Conservation (phyloP, 2,113 vertebrate species). For the Typhlomys cinereus region DNA sequence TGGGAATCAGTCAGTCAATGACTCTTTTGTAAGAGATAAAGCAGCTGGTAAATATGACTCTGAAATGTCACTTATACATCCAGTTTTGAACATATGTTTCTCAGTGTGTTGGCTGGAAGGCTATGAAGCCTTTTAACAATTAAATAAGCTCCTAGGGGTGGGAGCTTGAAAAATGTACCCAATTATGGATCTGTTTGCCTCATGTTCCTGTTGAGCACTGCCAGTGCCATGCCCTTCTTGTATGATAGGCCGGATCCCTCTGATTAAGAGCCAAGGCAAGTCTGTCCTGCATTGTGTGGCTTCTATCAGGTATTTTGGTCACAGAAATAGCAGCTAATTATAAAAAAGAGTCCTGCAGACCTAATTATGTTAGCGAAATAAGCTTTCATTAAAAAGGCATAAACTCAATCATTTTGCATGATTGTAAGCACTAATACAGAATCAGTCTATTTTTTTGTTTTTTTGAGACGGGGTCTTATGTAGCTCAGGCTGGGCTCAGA, state of each 20-base stretch:
- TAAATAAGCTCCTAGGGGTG: background rate
- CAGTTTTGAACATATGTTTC: no score
- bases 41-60: background rate
- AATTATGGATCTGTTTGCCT: background rate
- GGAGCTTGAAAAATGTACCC: background rate
- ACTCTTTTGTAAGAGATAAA: no score
- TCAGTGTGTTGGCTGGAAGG: no score
- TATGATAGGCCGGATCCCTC: background rate
- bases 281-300: background rate
- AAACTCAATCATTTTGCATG: conserved; percentile 40
- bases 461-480: background rate
- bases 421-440: conserved; percentile 4
- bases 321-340: background rate
- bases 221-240: background rate
- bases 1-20: background rate
- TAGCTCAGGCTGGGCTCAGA: background rate
- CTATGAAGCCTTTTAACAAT: no score
- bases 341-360: background rate
- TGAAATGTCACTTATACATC: background rate
- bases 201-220: background rate
- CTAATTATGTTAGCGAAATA: conserved; percentile 25
- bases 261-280: background rate
- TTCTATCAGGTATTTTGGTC: background rate
- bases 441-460: background rate
- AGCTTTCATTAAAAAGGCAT: conserved; percentile 41